phyloP scores from a whole-genome alignment of 2,113 vertebrate species.

The Hippocampus barbouri region DNA sequence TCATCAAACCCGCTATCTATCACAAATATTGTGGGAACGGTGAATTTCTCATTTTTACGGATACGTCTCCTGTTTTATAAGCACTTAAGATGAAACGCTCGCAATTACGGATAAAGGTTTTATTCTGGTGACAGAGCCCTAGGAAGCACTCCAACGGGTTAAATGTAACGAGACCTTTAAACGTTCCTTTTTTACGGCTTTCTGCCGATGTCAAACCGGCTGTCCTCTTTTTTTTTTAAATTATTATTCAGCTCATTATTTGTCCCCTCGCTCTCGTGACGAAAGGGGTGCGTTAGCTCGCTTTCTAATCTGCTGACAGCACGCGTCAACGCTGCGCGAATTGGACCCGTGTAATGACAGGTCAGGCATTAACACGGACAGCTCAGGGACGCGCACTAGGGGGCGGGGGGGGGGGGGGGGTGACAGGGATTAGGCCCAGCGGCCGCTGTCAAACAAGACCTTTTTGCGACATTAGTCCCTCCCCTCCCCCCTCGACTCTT shows the following conservation, averaged over 20 bases:
- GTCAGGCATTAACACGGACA: conserved; percentile 60
- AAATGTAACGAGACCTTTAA: conserved; percentile 23
- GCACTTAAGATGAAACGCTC: not conserved
- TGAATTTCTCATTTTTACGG: not conserved
- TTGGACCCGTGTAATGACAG: conserved; percentile 58
- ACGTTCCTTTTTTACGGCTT: conserved; percentile 1
- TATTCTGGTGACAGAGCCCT: not conserved
- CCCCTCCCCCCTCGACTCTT: conserved; percentile 4
- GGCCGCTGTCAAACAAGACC: conserved; percentile 46
- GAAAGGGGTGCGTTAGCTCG: conserved; percentile 45
- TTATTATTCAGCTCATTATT: conserved; percentile 6
- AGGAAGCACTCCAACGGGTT: not conserved
- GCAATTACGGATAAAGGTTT: not conserved
- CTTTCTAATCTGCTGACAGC: conserved; percentile 61
- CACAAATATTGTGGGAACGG: not conserved
- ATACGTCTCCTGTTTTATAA: not conserved
- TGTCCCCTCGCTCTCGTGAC: conserved; percentile 23
- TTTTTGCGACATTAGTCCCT: conserved; percentile 46
- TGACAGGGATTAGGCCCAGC: conserved; percentile 48
- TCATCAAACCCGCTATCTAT: not conserved
- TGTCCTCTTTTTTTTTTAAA: conserved; percentile 9
- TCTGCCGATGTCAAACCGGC: conserved; percentile 29
- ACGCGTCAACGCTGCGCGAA: conserved; percentile 58
- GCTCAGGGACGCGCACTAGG: conserved; percentile 47
- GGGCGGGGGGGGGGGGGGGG: not conserved